Base-by-base conservation (phyloP, 1,140 invertebrate genomes). In the Macrosteles quadrilineatus region DNA sequence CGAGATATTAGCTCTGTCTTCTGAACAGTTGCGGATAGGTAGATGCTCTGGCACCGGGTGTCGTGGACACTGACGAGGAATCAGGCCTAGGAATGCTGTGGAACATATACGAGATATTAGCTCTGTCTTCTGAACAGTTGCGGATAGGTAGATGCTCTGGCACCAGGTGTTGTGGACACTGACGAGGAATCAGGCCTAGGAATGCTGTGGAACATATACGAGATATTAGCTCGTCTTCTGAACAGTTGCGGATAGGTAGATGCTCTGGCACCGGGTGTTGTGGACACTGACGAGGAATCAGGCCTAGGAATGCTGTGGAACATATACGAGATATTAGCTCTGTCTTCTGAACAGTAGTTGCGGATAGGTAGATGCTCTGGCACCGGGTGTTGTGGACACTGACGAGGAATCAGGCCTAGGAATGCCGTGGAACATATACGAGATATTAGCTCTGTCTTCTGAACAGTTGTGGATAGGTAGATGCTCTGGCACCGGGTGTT, bases 321-420 rank as follows among this genome's bases (percentile, higher is more conserved):
- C n/a, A n/a, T n/a, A n/a, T n/a, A n/a, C n/a, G n/a, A n/a, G n/a
- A n/a, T n/a, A n/a, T n/a, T n/a, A n/a, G n/a, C n/a, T n/a, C n/a
- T n/a, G n/a, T n/a, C n/a, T n/a, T n/a, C n/a, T n/a, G n/a, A n/a
- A n/a, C n/a, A n/a, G 73, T 89, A 91, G 57, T 85, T 83, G 77
- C 88, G 84, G 1, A 90, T 82, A 62, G 88, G 85, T 66, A 88
- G 81, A 19, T 88, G 78, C 79, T 90, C 88, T 0, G 87, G 85
- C 31, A 90, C 78, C 12, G 87, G 86, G 68, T 86, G 80, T n/a
- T 79, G 75, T 0, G 89, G 88, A 74, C 89, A 90, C 30, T 62
- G 19, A 11, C 67, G 50, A 11, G 67, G 67, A n/a, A 69, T 62
- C 50, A 69, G 21, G 6, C 67, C 67, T 6, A 69, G 55, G 19